These are phyloP conservation scores for Agapetus fuscipes DNA, from an alignment of 2,888 invertebrate genomes.

Conservation along the genomic window DNA sequence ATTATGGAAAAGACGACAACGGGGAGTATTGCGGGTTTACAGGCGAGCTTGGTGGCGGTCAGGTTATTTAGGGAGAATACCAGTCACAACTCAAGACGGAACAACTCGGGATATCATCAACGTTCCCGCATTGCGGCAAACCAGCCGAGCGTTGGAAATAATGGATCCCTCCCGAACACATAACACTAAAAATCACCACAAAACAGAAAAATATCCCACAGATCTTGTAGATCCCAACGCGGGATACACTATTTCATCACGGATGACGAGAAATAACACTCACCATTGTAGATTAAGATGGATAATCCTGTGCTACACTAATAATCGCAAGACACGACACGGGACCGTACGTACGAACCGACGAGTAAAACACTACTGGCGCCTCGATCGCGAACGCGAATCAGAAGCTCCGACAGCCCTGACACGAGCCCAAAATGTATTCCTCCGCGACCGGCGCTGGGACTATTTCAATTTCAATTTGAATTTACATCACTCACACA, in stretches of 20 bases:
- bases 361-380: slow-evolving; percentile 50
- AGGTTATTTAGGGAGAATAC: slow-evolving; percentile 15
- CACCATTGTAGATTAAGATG: slow-evolving; percentile 51
- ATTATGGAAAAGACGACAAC: background rate
- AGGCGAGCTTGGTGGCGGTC: too few relatives aligned
- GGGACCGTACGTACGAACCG: slow-evolving; percentile 46
- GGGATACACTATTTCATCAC: slow-evolving; percentile 36
- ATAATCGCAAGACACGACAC: slow-evolving; percentile 49
- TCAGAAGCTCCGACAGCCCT: slow-evolving; percentile 37
- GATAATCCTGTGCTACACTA: slow-evolving; percentile 51
- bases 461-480: slow-evolving; percentile 12
- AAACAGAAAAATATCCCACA: slow-evolving; percentile 39
- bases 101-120: slow-evolving; percentile 18
- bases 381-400: too few relatives aligned
- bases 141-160: slow-evolving; percentile 45
- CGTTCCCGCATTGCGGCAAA: slow-evolving; percentile 47
- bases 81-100: slow-evolving; percentile 23
- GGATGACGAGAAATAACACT: slow-evolving; percentile 41
- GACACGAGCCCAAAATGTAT: slow-evolving; percentile 12
- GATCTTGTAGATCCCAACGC: slow-evolving; percentile 28
- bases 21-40: slow-evolving; percentile 20
- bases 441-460: slow-evolving; percentile 16
- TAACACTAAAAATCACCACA: slow-evolving; percentile 38
- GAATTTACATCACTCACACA: slow-evolving; percentile 5
- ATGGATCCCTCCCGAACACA: slow-evolving; percentile 38